Percentiles rank a stretch among this genome's conserved stretches.
These are phyloP conservation scores for Eurystomus gularis DNA, from an alignment of 2,113 vertebrate species.

Conservation along the genomic window DNA sequence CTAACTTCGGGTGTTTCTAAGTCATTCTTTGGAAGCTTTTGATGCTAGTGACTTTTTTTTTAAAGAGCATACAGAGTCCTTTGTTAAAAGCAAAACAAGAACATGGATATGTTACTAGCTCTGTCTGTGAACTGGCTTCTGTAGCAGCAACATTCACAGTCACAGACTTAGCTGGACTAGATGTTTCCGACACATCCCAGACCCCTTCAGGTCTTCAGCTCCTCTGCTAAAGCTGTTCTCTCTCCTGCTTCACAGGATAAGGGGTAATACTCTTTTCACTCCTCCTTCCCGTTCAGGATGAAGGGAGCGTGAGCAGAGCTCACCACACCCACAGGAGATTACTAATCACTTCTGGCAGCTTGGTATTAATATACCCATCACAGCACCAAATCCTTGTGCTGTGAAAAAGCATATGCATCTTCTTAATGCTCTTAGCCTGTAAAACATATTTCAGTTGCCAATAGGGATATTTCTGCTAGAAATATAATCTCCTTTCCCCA, in stretches of 20 bases:
- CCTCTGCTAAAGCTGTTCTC: not conserved
- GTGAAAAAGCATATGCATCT: not conserved
- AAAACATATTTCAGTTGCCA: not conserved
- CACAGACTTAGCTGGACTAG: not conserved
- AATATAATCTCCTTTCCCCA: not conserved
- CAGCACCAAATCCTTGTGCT: not conserved
- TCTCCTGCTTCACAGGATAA: not conserved
- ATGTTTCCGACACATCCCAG: not conserved
- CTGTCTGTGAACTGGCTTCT: not conserved
- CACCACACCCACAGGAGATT: not conserved
- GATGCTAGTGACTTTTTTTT: not conserved
- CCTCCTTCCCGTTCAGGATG: not conserved
- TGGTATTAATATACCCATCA: not conserved
- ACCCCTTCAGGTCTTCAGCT: not conserved
- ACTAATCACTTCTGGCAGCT: slow-evolving; percentile 8
- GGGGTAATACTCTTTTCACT: not conserved
- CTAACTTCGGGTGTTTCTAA: not conserved
- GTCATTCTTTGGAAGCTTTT: not conserved
- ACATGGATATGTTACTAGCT: not conserved
- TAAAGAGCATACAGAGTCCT: not conserved
- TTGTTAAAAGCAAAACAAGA: not conserved
- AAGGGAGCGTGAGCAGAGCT: not conserved
- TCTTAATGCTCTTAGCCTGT: not conserved
- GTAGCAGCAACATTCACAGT: not conserved
- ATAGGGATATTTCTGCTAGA: not conserved